Evolutionary conservation across 2,888 invertebrate species (phyloP).

Genomic region (Acleris emargana): DNA sequence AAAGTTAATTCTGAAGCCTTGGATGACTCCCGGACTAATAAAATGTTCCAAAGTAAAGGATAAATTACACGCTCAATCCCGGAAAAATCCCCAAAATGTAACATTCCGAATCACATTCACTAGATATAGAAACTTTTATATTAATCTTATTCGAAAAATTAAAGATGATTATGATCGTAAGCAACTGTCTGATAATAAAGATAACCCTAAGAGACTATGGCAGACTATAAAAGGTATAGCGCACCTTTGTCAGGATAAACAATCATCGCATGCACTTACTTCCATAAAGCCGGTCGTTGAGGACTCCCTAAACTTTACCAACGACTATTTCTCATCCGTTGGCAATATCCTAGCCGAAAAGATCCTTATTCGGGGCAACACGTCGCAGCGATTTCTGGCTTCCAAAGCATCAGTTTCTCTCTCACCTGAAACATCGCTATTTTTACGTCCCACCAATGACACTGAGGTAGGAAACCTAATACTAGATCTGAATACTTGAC

Average conservation of each 20-base stretch:
- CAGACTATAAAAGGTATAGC: conserved; percentile 12
- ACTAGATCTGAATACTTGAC: conserved; percentile 15
- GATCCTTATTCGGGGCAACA: conserved; percentile 4
- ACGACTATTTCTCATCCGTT: conserved; percentile 30
- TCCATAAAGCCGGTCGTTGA: neutral
- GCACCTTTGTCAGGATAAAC: neutral
- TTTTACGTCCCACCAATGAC: conserved; percentile 34
- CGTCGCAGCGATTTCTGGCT: conserved; percentile 22
- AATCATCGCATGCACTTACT: neutral
- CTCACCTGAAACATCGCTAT: conserved; percentile 22
- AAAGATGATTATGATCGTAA: conserved; percentile 16
- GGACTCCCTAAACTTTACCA: conserved; percentile 30
- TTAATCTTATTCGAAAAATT: conserved; percentile 25
- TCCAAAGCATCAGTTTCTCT: neutral
- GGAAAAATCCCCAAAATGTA: conserved; percentile 19
- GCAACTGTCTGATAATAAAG: conserved; percentile 19
- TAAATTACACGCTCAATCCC: conserved; percentile 16
- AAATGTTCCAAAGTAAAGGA: conserved; percentile 34
- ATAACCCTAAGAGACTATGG: conserved; percentile 34
- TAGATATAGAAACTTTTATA: conserved; percentile 26
- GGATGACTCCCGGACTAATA: conserved; percentile 37
- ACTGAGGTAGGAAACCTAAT: conserved; percentile 27
- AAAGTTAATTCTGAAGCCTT: conserved; percentile 30
- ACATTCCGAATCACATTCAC: neutral
- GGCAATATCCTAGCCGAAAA: conserved; percentile 30